A percentile compares a stretch with the other conserved stretches of the same genome.
These are phyloP conservation scores for Dasypus novemcinctus DNA, from an alignment of 2,113 vertebrate species.

Conservation along the genomic window DNA sequence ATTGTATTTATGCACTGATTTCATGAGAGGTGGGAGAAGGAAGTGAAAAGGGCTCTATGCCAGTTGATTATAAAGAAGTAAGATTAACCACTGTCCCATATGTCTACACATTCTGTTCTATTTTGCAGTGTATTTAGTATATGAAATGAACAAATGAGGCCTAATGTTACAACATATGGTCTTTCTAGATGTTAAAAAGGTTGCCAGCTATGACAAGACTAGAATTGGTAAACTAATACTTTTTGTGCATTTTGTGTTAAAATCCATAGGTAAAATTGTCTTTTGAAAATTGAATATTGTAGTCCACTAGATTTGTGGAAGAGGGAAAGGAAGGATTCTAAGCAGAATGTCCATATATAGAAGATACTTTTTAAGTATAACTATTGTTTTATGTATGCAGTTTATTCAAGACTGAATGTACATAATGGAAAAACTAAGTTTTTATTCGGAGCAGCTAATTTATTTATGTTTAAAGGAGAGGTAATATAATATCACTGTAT, in stretches of 20 bases:
- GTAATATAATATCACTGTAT: neutral
- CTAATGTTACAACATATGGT: neutral
- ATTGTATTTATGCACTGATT: neutral
- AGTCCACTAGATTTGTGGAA: neutral
- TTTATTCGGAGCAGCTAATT: constrained; percentile 13
- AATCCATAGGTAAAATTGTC: neutral
- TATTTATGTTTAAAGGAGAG: neutral
- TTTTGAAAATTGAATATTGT: neutral
- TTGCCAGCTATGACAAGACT: neutral
- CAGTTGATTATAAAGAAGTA: neutral
- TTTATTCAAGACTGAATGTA: neutral
- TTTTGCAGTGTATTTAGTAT: neutral
- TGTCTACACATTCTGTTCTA: neutral
- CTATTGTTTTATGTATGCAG: neutral
- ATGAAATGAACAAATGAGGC: neutral
- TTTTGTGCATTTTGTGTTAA: neutral
- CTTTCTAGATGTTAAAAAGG: neutral
- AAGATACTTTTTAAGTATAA: neutral
- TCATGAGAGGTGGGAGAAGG: neutral
- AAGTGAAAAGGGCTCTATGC: neutral
- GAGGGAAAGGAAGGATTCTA: neutral
- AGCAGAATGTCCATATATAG: neutral
- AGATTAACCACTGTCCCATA: neutral
- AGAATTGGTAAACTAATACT: neutral
- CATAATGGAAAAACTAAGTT: neutral